These are phyloP conservation scores for Prunella himalayana DNA, from an alignment of 2,113 vertebrate genomes.

Conservation along the genomic window DNA sequence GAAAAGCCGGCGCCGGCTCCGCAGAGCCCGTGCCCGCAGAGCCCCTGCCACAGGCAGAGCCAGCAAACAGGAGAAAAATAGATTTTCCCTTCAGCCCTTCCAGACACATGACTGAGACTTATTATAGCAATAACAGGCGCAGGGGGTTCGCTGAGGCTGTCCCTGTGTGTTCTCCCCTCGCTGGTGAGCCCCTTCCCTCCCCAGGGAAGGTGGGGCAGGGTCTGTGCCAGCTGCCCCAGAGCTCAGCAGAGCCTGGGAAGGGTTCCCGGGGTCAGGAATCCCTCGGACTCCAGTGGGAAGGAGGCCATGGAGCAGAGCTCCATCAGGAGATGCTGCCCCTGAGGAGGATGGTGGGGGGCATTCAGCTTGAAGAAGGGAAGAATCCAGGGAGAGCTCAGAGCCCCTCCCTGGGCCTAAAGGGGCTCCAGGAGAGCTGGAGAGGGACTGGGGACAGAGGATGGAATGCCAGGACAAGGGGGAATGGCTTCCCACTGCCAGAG, in stretches of 20 bases:
- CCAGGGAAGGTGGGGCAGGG: not conserved
- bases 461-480: not conserved
- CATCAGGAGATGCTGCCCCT: not conserved
- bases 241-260: not conserved
- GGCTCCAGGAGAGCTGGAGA: not conserved
- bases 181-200: not conserved
- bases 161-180: not conserved
- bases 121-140: conserved; percentile 27
- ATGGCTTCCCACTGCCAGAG: not conserved
- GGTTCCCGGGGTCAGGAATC: not conserved
- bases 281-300: not conserved
- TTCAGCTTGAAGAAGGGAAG: not conserved
- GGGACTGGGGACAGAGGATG: fast-evolving
- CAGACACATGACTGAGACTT: conserved; percentile 56
- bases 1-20: not conserved
- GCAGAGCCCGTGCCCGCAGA: conserved; percentile 5
- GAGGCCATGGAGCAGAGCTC: not conserved
- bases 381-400: not conserved
- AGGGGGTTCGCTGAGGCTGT: not conserved
- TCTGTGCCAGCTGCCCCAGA: not conserved
- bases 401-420: not conserved
- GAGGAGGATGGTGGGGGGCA: not conserved
- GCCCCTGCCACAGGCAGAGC: conserved; percentile 28
- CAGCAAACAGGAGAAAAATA: conserved; percentile 48
- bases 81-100: conserved; percentile 45